Evolutionary conservation across 1,140 invertebrate genomes (phyloP).

Genomic region (Drosophila neocordata): DNA sequence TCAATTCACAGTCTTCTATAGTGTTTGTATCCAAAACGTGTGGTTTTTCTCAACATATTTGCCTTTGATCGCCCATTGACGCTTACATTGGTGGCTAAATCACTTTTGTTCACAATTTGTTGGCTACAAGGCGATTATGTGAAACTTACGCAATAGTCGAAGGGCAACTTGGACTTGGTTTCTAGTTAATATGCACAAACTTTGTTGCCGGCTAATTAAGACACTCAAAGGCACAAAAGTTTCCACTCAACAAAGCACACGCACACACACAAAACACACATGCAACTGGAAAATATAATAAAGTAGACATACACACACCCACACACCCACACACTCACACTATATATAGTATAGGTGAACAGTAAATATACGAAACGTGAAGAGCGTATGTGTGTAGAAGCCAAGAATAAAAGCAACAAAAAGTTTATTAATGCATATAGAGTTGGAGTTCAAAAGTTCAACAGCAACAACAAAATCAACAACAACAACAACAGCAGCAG

Average conservation of each 20-base stretch:
- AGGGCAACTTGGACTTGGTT: neutral
- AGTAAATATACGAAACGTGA: constrained; percentile 38
- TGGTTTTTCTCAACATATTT: constrained; percentile 42
- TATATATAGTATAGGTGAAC: constrained; percentile 31
- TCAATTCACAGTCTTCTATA: constrained; percentile 29
- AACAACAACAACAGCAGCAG: neutral
- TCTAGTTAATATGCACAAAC: constrained; percentile 16
- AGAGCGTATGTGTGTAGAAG: neutral
- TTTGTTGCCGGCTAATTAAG: constrained; percentile 6
- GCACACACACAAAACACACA: constrained; percentile 31
- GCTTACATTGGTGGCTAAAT: constrained; percentile 37
- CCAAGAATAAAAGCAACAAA: neutral
- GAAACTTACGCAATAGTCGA: constrained; percentile 36
- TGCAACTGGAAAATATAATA: constrained; percentile 26
- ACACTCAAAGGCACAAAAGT: constrained; percentile 10
- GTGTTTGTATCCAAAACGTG: constrained; percentile 36
- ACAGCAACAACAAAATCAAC: neutral
- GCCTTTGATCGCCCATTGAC: constrained; percentile 45
- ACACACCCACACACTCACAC: constrained; percentile 28
- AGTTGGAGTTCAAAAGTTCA: neutral
- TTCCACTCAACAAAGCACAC: constrained; percentile 17
- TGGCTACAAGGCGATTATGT: constrained; percentile 48
- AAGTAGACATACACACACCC: constrained; percentile 28
- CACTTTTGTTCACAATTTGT: constrained; percentile 43
- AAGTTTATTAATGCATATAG: neutral